Base-by-base conservation (phyloP, 2,113 vertebrate genomes). In the Grantiella picta region DNA sequence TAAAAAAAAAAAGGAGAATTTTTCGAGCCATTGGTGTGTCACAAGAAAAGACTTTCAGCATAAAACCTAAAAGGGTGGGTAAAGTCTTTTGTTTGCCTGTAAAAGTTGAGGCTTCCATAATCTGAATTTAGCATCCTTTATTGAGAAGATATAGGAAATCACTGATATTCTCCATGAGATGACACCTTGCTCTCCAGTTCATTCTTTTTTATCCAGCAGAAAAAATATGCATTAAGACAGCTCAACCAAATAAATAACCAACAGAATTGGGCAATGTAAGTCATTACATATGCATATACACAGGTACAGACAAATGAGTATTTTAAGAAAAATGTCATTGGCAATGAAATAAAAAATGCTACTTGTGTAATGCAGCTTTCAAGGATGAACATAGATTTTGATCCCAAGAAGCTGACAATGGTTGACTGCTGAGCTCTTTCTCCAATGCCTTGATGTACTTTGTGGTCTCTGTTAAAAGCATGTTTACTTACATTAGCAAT, bases 11-110 rank as follows among this genome's bases (percentile, higher is more conserved):
- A 81, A 60, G 27, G 64, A 93, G 78, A 7, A 6, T 97, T 96
- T 97, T 95, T 83, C 70, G 95, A 92, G 93, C 25, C 71, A 69
- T 93, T 92, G 92, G 54, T 96, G 97, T 97, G 84, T 93, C 93
- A 90, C 25, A 64, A 95, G 77, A 95, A 96, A 91, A 92, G 50
- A 77, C 88, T 73, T 95, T 94, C 91, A 93, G 89, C 82, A 86
- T 92, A 89, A 94, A 87, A 69, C 42, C 28, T 69, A 36, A 61
- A 96, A 81, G 56, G 28, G 15, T 59, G 7, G 13, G 24, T 57
- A 21, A 6, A 65, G 12, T 12, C 8, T 92, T 83, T 65, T 60
- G 50, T 27, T 28, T 10, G 1, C 60, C 57, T 86, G 28, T 21
- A 85, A 79, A 91, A 92, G 12, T 8, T 60, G 22, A 1, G 38